phyloP scores from a whole-genome alignment of 2,888 invertebrate genomes.

The Branchellion lobata region DNA sequence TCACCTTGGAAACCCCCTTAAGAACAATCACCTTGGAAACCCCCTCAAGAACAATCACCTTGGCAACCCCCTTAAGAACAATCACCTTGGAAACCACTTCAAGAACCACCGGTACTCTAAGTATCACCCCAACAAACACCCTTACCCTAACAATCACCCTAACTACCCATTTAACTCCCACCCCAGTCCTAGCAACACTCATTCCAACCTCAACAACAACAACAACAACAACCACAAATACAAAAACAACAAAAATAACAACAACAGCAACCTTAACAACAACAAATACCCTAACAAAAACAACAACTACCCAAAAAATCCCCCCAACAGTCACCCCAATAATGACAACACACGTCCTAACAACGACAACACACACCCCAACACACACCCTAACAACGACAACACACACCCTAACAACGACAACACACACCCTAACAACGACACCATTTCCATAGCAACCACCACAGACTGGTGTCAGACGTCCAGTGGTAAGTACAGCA shows the following conservation, averaged over 20 bases:
- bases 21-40: no score
- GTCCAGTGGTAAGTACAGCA: neutral
- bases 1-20: no score
- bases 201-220: no score
- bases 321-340: neutral
- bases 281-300: neutral
- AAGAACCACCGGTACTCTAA: no score
- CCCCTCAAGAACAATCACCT: no score
- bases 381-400: neutral
- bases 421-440: neutral
- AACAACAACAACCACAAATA: no score
- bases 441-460: neutral
- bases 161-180: no score
- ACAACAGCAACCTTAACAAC: conserved; percentile 6
- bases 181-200: no score
- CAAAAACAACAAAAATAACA: neutral
- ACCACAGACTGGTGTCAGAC: neutral
- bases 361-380: neutral
- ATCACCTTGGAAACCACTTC: no score
- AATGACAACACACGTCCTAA: neutral
- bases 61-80: no score
- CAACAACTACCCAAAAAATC: neutral
- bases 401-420: neutral
- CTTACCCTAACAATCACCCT: no score
- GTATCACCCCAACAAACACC: no score